Evolutionary conservation across 2,113 vertebrate genomes (phyloP).

Genomic region (Tricholaema leucomelas): DNA sequence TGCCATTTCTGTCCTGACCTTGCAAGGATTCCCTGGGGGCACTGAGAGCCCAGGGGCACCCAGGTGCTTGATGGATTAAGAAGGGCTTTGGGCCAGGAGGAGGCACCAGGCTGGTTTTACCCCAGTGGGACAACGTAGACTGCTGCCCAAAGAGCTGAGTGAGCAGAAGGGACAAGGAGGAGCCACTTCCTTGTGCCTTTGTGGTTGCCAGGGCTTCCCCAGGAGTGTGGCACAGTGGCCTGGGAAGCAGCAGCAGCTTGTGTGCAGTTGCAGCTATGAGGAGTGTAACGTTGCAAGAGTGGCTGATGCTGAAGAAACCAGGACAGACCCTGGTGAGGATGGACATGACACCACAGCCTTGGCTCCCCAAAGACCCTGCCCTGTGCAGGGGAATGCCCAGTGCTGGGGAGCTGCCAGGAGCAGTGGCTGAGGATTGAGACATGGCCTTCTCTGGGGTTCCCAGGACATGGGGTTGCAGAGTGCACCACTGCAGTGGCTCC

Average conservation of each 20-base stretch:
- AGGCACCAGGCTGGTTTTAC: background rate
- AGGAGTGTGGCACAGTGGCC: background rate
- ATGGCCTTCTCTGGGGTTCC: background rate
- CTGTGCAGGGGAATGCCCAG: background rate
- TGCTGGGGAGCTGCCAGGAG: background rate
- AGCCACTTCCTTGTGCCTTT: background rate
- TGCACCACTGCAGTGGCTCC: rapidly evolving
- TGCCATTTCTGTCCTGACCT: background rate
- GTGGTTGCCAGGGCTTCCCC: background rate
- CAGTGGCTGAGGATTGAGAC: background rate
- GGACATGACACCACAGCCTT: background rate
- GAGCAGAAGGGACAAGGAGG: background rate
- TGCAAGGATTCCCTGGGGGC: background rate
- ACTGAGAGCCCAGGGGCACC: background rate
- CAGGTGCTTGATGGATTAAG: background rate
- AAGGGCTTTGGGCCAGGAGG: background rate
- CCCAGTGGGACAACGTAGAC: background rate
- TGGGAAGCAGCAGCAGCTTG: background rate
- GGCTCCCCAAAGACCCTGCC: rapidly evolving
- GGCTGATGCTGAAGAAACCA: background rate
- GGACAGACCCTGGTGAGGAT: background rate
- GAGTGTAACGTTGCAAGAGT: background rate
- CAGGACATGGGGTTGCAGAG: background rate
- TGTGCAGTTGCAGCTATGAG: background rate
- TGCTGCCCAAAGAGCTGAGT: background rate